Conservation (phyloP, 2,888 invertebrate species). For the Poecilobothrus nobilitatus region DNA sequence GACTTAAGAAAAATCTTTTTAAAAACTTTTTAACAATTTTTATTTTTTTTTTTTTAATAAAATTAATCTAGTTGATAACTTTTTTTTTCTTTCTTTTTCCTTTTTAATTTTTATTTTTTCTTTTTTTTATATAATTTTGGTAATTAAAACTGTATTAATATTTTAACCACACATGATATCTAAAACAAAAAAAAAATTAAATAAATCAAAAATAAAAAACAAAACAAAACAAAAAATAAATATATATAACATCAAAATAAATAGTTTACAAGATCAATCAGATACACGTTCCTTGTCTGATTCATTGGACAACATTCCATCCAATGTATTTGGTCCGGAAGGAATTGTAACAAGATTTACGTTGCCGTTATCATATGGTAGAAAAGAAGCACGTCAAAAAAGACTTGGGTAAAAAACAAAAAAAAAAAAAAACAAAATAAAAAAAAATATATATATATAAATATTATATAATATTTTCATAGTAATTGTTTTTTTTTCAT, state of each 20-base stretch:
- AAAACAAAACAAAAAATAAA: conserved; percentile 18
- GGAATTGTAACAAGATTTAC: conserved; percentile 57
- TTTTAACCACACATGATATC: too few relatives aligned
- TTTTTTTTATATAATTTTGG: neutral
- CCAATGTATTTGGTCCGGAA: conserved; percentile 52
- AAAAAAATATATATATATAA: conserved; percentile 10
- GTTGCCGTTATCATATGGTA: conserved; percentile 67
- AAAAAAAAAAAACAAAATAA: conserved; percentile 21
- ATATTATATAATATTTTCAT: conserved; percentile 24
- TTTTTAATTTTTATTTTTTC: neutral
- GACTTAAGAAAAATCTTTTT: too few relatives aligned
- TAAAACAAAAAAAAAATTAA: neutral
- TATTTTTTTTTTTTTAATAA: too few relatives aligned
- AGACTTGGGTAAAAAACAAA: conserved; percentile 69
- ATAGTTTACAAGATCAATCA: conserved; percentile 46
- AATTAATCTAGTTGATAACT: too few relatives aligned
- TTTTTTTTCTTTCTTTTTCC: neutral
- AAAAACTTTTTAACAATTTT: too few relatives aligned
- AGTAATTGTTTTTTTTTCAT: conserved; percentile 28
- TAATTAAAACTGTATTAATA: too few relatives aligned
- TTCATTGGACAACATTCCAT: conserved; percentile 53
- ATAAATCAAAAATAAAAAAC: conserved; percentile 16
- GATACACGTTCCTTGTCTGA: conserved; percentile 45
- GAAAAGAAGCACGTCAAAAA: conserved; percentile 69
- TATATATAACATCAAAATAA: too few relatives aligned